A percentile compares a stretch with the other conserved stretches of the same genome.
Conservation (phyloP, 1,140 invertebrate genomes). For the Scaptodrosophila lebanonensis region DNA sequence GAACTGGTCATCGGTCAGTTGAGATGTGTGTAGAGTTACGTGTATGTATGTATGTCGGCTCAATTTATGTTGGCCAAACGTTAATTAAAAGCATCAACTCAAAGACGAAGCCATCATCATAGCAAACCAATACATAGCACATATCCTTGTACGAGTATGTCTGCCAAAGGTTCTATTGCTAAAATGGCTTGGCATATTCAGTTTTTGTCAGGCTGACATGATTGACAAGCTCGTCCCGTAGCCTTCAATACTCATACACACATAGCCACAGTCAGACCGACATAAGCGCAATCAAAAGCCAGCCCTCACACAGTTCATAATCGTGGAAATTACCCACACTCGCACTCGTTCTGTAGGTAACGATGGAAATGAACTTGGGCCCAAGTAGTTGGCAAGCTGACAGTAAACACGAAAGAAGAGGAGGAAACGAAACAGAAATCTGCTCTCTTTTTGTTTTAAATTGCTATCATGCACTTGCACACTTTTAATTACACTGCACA, state of each 20-base stretch:
- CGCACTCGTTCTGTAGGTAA: no score
- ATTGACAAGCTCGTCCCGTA: no score
- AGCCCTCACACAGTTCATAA: conserved; percentile 28
- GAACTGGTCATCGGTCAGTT: no score
- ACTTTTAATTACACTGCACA: conserved; percentile 73
- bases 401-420: neutral
- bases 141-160: no score
- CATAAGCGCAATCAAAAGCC: conserved; percentile 41
- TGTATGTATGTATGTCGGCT: conserved; percentile 10
- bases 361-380: conserved; percentile 7
- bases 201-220: conserved; percentile 15
- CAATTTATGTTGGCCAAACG: conserved; percentile 48
- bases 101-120: no score
- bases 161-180: no score
- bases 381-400: neutral
- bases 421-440: conserved; percentile 1
- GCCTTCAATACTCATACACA: conserved; percentile 15
- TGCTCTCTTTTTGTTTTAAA: conserved; percentile 57
- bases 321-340: conserved; percentile 48
- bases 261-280: conserved; percentile 2
- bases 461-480: conserved; percentile 43
- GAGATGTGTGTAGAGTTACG: neutral
- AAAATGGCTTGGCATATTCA: no score
- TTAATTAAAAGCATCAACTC: conserved; percentile 58
- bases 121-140: no score